Evolutionary conservation across 2,113 vertebrate species (phyloP), one percentile per base, ranked within the genome.

Genomic region (Labeo rohita): DNA sequence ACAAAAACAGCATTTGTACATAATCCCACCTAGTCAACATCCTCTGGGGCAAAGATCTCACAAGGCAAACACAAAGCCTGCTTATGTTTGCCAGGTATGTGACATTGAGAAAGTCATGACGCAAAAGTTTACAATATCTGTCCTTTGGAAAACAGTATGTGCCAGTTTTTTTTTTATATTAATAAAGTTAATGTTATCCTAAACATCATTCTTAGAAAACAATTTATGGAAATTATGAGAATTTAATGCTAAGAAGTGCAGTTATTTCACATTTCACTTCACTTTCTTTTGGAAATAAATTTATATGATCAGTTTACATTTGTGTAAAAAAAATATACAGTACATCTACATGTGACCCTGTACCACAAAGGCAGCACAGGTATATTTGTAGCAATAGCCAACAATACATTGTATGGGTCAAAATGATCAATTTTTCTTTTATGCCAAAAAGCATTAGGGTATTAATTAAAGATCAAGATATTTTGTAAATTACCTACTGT

Each of bases 1-100:
- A 80, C 66, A 61, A 83, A 80, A 84, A 85, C 83, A 86, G 84
- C 86, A 76, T 36, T 50, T 85, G 78, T 56, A 79, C 18, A 0
- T 50, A 9, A 73, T 59, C 74, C 77, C 36, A 74, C 73, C 75
- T 45, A 56, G 74, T 74, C 16, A 87, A 86, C 75, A 80, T 82
- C 70, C 72, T 43, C 50, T 66, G 13, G 59, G 43, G 43, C 43
- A 80, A 70, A 83, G 47, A 73, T 82, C 74, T 65, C 70, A 61
- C 56, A 34, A 81, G n/a, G 15, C 43, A 63, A 76, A 74, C 39
- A 75, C 54, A 75, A 23, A 76, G 7, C 79, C n/a, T 8, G 77
- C 13, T 80, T 47, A 6, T 80, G 11, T 47, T 28, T 80, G 59
- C 39, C 43, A 45, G 11, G 8, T 65, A 28, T 4, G 76, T 34